A percentile compares a stretch with the other conserved stretches of the same genome.
Evolutionary conservation across 2,888 invertebrate genomes (phyloP).

Genomic region (Calliphora vomitoria): DNA sequence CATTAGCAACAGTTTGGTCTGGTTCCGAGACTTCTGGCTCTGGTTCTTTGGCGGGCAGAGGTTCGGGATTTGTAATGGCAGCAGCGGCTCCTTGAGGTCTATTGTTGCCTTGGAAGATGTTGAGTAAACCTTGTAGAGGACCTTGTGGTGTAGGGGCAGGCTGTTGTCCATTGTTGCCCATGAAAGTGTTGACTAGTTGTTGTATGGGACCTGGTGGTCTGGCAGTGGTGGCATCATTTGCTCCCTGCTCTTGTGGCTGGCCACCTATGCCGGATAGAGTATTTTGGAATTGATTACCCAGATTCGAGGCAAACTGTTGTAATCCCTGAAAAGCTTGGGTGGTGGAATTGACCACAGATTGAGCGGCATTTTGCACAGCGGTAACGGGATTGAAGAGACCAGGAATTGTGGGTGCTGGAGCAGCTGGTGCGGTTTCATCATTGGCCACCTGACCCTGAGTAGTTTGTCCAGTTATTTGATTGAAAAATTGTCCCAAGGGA

Average conservation of each 20-base stretch:
- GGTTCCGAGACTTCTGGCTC: slow-evolving; percentile 25
- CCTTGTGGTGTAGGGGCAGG: slow-evolving; percentile 76
- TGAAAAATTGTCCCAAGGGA: slow-evolving; percentile 81
- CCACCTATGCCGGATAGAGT: slow-evolving; percentile 79
- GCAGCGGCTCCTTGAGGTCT: slow-evolving; percentile 77
- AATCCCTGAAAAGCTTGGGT: slow-evolving; percentile 81
- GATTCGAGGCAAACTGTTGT: slow-evolving; percentile 80
- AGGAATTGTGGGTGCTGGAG: slow-evolving; percentile 78
- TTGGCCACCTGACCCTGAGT: slow-evolving; percentile 67
- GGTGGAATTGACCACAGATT: slow-evolving; percentile 79
- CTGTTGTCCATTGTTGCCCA: slow-evolving; percentile 78
- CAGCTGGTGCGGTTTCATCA: slow-evolving; percentile 73
- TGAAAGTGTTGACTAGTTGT: slow-evolving; percentile 80
- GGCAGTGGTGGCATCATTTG: slow-evolving; percentile 77
- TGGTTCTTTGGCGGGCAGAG: slow-evolving; percentile 34
- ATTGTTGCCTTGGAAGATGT: slow-evolving; percentile 81
- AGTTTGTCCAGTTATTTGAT: slow-evolving; percentile 77
- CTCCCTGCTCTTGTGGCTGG: slow-evolving; percentile 75
- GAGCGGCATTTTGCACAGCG: slow-evolving; percentile 79
- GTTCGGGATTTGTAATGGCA: slow-evolving; percentile 24
- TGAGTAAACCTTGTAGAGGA: slow-evolving; percentile 82
- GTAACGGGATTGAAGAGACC: slow-evolving; percentile 80
- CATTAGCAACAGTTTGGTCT: slow-evolving; percentile 68
- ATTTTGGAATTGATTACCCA: slow-evolving; percentile 80
- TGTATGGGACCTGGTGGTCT: slow-evolving; percentile 83